These are phyloP conservation scores for Pandemis heparana DNA, from an alignment of 2,888 invertebrate species.

Conservation along the genomic window DNA sequence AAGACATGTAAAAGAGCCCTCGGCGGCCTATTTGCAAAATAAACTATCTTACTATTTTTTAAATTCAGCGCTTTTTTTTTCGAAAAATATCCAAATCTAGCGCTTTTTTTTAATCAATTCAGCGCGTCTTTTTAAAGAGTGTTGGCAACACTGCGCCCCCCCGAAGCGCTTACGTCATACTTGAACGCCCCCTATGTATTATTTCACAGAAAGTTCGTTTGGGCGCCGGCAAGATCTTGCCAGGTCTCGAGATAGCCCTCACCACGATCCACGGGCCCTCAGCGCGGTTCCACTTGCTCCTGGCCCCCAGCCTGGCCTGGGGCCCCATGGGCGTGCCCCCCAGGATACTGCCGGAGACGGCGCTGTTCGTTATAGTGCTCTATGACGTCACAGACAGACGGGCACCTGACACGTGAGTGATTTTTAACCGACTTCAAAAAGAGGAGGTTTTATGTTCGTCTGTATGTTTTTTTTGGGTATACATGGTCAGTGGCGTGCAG, in stretches of 20 bases:
- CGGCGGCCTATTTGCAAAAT: too few species aligned
- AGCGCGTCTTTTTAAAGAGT: too few species aligned
- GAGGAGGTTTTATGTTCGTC: neutral
- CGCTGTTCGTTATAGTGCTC: conserved; percentile 67
- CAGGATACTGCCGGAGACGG: conserved; percentile 65
- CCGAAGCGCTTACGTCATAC: too few species aligned
- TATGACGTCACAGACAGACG: conserved; percentile 61
- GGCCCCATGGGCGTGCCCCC: conserved; percentile 66
- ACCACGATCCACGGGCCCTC: conserved; percentile 64
- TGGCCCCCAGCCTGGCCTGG: conserved; percentile 70
- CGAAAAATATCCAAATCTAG: too few species aligned
- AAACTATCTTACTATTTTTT: too few species aligned
- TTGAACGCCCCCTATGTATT: too few species aligned
- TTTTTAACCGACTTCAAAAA: neutral
- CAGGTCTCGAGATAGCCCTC: conserved; percentile 72
- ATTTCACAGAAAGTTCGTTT: conserved; percentile 60
- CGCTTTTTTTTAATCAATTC: too few species aligned
- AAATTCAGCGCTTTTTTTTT: too few species aligned
- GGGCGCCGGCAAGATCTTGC: conserved; percentile 61
- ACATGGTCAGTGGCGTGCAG: too few species aligned
- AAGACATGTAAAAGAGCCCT: too few species aligned
- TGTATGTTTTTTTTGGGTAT: too few species aligned
- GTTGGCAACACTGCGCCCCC: too few species aligned
- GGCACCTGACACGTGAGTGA: conserved; percentile 62
- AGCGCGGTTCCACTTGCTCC: conserved; percentile 64